Conservation (phyloP, 1,140 invertebrate genomes). For the Phymorhynchus buccinoides region DNA sequence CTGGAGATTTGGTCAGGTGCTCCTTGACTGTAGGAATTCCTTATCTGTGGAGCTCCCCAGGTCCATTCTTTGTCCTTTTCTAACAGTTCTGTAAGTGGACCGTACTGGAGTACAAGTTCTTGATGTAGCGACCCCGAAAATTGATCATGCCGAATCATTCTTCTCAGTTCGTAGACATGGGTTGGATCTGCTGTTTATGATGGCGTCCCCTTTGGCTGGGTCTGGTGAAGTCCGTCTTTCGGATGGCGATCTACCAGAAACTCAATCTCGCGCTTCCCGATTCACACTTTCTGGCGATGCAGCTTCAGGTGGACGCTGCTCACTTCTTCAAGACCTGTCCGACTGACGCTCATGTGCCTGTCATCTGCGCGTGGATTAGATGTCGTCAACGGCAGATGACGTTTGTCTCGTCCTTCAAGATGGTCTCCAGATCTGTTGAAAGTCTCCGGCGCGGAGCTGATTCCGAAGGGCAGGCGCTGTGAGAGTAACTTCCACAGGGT, state of each 20-base stretch:
- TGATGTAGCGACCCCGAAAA: constrained; percentile 38
- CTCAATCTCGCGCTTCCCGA: background rate
- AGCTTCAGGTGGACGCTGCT: background rate
- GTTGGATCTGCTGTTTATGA: background rate
- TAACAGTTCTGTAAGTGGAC: constrained; percentile 32
- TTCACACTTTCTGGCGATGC: constrained; percentile 42
- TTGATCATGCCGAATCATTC: constrained; percentile 35
- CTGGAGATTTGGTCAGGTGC: constrained; percentile 38
- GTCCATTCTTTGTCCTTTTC: constrained; percentile 36
- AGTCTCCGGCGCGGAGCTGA: constrained; percentile 44
- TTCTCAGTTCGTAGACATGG: background rate
- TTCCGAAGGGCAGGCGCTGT: constrained; percentile 46
- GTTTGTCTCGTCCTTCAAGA: constrained; percentile 36
- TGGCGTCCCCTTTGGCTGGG: constrained; percentile 33
- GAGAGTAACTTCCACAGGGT: constrained; percentile 47
- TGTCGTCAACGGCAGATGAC: constrained; percentile 44
- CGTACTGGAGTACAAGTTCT: constrained; percentile 14
- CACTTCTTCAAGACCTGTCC: constrained; percentile 11
- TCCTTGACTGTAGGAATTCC: constrained; percentile 43
- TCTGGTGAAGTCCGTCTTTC: constrained; percentile 46
- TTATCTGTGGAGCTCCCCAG: constrained; percentile 40
- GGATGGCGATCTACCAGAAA: constrained; percentile 56
- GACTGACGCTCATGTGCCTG: constrained; percentile 47
- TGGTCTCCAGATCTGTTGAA: constrained; percentile 38
- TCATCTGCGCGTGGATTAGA: constrained; percentile 45